Evolutionary conservation across 2,113 vertebrate genomes (phyloP).

Genomic region (Paradoxurus hermaphroditus): DNA sequence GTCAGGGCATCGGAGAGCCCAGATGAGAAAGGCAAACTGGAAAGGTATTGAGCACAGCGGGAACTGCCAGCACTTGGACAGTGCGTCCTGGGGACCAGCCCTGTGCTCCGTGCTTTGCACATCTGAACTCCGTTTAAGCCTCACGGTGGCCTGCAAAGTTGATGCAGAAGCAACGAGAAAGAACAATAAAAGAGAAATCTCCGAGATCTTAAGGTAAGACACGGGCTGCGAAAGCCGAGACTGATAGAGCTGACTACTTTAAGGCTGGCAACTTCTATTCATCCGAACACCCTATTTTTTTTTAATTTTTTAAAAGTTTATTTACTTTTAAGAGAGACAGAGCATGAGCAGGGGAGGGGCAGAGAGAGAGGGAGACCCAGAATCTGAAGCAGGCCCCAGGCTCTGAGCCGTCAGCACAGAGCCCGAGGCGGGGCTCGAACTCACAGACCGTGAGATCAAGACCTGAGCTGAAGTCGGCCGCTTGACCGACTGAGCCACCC

Average conservation of each 20-base stretch:
- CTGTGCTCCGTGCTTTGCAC: rapidly evolving
- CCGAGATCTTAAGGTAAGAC: too few relatives aligned
- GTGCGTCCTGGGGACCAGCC: not conserved
- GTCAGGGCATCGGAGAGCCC: not conserved
- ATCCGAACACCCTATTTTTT: not conserved
- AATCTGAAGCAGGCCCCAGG: too few relatives aligned
- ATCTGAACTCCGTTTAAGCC: not conserved
- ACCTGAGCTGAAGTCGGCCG: too few relatives aligned
- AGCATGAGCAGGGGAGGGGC: too few relatives aligned
- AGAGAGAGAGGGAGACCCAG: too few relatives aligned
- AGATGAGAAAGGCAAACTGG: not conserved
- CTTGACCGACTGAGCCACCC: too few relatives aligned
- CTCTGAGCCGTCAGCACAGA: too few relatives aligned
- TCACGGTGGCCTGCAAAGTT: not conserved
- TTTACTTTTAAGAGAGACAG: too few relatives aligned
- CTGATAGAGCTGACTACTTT: not conserved
- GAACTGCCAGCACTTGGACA: rapidly evolving
- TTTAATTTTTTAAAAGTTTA: too few relatives aligned
- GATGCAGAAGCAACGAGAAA: not conserved
- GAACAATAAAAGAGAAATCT: not conserved
- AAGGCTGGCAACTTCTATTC: not conserved
- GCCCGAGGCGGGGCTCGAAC: too few relatives aligned
- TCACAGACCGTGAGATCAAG: too few relatives aligned
- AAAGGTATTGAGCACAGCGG: not conserved
- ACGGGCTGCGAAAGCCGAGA: not conserved